Evolutionary conservation across 2,888 invertebrate genomes (phyloP), one percentile per base, ranked within the genome.

Genomic region (Andricus curvator): DNA sequence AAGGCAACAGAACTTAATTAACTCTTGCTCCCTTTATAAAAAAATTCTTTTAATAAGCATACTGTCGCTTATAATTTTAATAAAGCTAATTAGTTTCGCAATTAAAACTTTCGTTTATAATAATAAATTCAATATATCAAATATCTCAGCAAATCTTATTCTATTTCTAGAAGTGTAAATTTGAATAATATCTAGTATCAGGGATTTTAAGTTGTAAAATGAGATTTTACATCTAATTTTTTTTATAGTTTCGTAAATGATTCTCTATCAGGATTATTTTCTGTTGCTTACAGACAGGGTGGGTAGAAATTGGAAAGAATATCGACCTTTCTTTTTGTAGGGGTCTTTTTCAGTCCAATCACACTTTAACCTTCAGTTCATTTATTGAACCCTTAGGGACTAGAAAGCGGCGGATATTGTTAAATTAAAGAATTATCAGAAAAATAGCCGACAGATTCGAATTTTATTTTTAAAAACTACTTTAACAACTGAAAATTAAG

Each of bases 271-370:
- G 25, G 13, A 74, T 56, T 74, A 25, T 74, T 51, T 51, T 56
- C 11, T 62, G 62, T 62, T 1, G 5, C 0, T 74, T 51, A 29
- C 51, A 56, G 20, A 51, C 33, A 29, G 29, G 51, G 11, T 33
- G 9, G 20, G 29, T 25, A 33, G 74, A 51, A 56, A 74, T 56
- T 56, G 51, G 51, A 33, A 33, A 51, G 56, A 20, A 29, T 29
- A 44, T 6, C 9, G 2, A 56, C 20, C 20, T 68, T 44, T 29
- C 67, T 70, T 74, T 74, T 74, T 74, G 56, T 56, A 56, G 51
- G n/a, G 33, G 51, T 29, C 74, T 74, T 33, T 51, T 74, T n/a
- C 74, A 74, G 74, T 33, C 56, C 33, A 74, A 74, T 74, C 33
- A 74, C 74, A 74, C n/a, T 74, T 74, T 56, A 56, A 74, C 29